Conservation (phyloP, 2,888 invertebrate genomes). For the Cerastis leucographa region DNA sequence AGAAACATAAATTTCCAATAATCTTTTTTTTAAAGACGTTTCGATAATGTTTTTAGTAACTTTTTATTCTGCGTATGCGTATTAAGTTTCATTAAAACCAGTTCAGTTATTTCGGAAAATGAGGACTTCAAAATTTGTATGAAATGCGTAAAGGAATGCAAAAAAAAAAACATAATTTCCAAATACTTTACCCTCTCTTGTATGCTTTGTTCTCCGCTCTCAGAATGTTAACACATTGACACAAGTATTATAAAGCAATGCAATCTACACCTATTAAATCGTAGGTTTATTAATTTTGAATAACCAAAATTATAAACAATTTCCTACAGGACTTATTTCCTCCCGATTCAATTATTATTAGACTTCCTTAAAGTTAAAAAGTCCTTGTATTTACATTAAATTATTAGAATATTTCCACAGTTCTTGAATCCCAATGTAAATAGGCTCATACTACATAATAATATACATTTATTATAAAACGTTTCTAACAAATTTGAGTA, state of each 20-base stretch:
- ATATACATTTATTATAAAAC: slow-evolving; percentile 74
- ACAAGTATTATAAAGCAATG: neutral
- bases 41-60: too few species aligned
- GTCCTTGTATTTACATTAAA: neutral
- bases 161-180: neutral
- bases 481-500: slow-evolving; percentile 77
- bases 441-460: slow-evolving; percentile 68
- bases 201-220: neutral
- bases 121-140: too few species aligned
- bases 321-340: neutral
- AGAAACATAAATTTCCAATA: too few species aligned
- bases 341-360: neutral
- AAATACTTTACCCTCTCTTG: too few species aligned
- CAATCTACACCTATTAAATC: neutral
- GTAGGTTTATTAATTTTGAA: neutral
- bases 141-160: too few species aligned
- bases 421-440: slow-evolving; percentile 52
- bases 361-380: neutral
- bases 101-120: too few species aligned
- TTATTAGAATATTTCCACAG: neutral
- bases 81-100: too few species aligned
- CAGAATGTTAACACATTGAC: neutral
- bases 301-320: neutral
- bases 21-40: too few species aligned
- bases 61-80: too few species aligned